phyloP scores from a whole-genome alignment of 30 jellyfish, hydroid and myxozoan species.

The Morbakka virulenta region DNA sequence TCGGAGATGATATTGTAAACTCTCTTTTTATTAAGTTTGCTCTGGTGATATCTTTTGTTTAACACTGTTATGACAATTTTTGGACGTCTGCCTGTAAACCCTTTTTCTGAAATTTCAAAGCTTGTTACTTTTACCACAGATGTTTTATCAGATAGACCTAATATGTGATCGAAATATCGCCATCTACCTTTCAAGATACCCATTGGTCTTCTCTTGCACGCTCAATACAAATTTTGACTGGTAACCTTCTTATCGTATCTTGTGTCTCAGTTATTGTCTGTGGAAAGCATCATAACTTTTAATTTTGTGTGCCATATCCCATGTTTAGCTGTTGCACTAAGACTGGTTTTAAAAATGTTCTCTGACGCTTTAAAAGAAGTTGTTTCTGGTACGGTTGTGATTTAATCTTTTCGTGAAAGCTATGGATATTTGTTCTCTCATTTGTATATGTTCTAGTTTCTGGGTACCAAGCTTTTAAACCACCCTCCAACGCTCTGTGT shows the following conservation, averaged over 20 bases:
- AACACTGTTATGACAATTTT: constrained; percentile 25
- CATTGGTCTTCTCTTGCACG: constrained; percentile 16
- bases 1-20: neutral
- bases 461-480: neutral
- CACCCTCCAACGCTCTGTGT: constrained; percentile 25
- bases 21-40: constrained; percentile 23
- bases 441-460: constrained; percentile 1
- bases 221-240: constrained; percentile 22
- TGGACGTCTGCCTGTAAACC: constrained; percentile 41
- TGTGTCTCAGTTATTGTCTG: constrained; percentile 34
- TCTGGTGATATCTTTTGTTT: constrained; percentile 32
- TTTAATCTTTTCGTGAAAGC: constrained; percentile 1
- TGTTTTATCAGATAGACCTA: constrained; percentile 29
- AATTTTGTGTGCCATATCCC: too few relatives aligned
- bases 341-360: constrained; percentile 21
- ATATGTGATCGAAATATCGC: constrained; percentile 41
- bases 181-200: constrained; percentile 46
- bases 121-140: constrained; percentile 29
- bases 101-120: constrained; percentile 28
- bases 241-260: constrained; percentile 18
- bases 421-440: constrained; percentile 5
- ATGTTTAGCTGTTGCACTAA: constrained; percentile 25
- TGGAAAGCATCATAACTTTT: constrained; percentile 30
- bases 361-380: constrained; percentile 36
- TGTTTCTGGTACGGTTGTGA: too few relatives aligned